Conservation (phyloP, 2,888 invertebrate species). For the Coremacera marginata region DNA sequence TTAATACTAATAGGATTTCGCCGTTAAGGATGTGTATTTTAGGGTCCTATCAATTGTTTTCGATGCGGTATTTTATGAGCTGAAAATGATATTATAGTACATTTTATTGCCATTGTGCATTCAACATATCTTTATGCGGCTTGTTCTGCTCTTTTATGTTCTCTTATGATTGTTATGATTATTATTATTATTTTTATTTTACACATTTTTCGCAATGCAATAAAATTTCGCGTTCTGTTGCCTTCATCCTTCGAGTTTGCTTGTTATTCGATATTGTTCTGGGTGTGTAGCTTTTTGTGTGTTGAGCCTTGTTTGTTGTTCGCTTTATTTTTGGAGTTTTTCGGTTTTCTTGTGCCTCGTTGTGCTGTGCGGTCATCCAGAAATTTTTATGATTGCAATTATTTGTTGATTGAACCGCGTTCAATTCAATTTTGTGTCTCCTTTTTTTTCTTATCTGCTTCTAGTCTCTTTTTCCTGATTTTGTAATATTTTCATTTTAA, state of each 20-base stretch:
- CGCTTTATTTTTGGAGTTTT: not conserved
- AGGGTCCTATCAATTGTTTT: too few relatives aligned
- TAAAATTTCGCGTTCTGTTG: conserved; percentile 6
- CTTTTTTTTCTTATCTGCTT: not conserved
- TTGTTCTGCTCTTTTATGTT: conserved; percentile 8
- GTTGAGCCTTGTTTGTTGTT: not conserved
- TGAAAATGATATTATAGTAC: conserved; percentile 21
- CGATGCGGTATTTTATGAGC: conserved; percentile 5
- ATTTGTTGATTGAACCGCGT: conserved; percentile 54
- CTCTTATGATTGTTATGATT: not conserved
- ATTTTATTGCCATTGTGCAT: conserved; percentile 10
- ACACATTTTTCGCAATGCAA: conserved; percentile 16
- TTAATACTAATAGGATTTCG: too few relatives aligned
- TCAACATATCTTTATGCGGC: conserved; percentile 15
- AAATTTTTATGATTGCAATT: conserved; percentile 52
- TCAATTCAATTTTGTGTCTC: conserved; percentile 45
- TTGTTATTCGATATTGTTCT: not conserved
- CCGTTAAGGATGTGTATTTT: too few relatives aligned
- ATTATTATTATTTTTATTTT: conserved; percentile 1
- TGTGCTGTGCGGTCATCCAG: conserved; percentile 47
- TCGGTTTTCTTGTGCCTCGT: conserved; percentile 9
- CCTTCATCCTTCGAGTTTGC: not conserved
- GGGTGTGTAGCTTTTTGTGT: not conserved
- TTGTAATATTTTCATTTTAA: conserved; percentile 20
- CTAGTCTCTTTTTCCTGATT: conserved; percentile 5